Evolutionary conservation across 2,113 vertebrate genomes (phyloP).

Genomic region (Numida meleagris): DNA sequence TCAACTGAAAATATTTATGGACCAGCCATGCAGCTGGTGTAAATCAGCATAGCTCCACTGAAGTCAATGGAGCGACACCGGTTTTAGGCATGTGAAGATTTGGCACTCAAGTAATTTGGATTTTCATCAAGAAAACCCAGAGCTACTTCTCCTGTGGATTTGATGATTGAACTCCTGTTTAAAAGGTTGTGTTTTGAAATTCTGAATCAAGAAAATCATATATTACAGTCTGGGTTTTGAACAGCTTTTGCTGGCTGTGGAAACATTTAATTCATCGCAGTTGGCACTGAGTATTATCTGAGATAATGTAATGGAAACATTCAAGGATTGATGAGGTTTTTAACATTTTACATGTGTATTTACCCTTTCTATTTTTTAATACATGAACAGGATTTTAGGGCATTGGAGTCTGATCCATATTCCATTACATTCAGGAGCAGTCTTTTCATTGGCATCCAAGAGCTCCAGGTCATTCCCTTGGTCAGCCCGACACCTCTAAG

Average conservation of each 20-base stretch:
- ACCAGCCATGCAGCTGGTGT: slow-evolving; percentile 61
- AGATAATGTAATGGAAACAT: slow-evolving; percentile 69
- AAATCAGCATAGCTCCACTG: slow-evolving; percentile 52
- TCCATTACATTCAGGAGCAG: not conserved
- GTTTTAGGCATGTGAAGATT: slow-evolving; percentile 38
- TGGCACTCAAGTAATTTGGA: slow-evolving; percentile 59
- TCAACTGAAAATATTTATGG: slow-evolving; percentile 67
- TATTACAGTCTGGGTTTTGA: slow-evolving; percentile 47
- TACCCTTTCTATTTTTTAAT: slow-evolving; percentile 50
- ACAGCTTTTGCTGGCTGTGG: slow-evolving; percentile 61
- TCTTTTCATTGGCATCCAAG: slow-evolving; percentile 24
- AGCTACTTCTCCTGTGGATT: slow-evolving; percentile 70
- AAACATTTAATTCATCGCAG: slow-evolving; percentile 61
- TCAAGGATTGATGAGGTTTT: slow-evolving; percentile 50
- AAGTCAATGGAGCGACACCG: not conserved
- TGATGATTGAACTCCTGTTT: slow-evolving; percentile 66
- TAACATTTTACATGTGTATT: slow-evolving; percentile 68
- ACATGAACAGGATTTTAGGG: not conserved
- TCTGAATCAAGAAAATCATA: slow-evolving; percentile 41
- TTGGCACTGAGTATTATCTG: slow-evolving; percentile 61
- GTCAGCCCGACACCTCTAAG: slow-evolving; percentile 26
- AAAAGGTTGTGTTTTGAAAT: slow-evolving; percentile 63
- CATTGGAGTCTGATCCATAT: not conserved
- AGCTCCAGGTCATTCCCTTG: slow-evolving; percentile 5
- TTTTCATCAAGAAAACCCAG: slow-evolving; percentile 63